Base-by-base conservation (phyloP, 2,113 vertebrate species). In the Bothrops jararaca region DNA sequence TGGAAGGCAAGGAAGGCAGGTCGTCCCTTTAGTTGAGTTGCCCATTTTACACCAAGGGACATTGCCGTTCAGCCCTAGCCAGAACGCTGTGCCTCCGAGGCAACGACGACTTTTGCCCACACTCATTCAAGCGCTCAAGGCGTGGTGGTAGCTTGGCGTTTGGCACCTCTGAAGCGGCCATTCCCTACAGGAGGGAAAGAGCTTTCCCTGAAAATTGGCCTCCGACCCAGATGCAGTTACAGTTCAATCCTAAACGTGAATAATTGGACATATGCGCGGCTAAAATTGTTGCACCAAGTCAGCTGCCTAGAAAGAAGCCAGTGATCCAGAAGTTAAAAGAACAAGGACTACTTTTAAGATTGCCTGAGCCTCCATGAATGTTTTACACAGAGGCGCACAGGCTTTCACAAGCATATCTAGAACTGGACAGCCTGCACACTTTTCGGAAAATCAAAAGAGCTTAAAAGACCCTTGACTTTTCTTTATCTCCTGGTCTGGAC, bases 201-300 rank as follows among this genome's bases (percentile, higher is more conserved):
- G n/a, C 1, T 24, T 80, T 53, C 15, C 0, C 53, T 56, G 34
- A 34, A 39, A 12, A 9, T n/a, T 86, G 34, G 12, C 3, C 69
- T 20, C 53, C 0, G 13, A 48, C 4, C 24, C 18, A 5, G 45
- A 3, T 0, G n/a, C 54, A 2, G 12, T 23, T 24, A 24, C 11
- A 87, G 15, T 85, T 39, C 53, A 26, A 57, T 6, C 12, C 22
- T 58, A 89, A 12, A 39, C 1, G 10, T 50, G 10, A 10, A 1
- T 80, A 23, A 42, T 3, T 42, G 20, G 74, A 42, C 42, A 80
- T 42, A 80, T 22, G 6, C 6, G 69, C 15, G 20, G 69, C 15
- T 39, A 22, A 80, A n/a, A 20, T n/a, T 7, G n/a, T 39, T 7
- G 34, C 6, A 10, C 34, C 7, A 50, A 9, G 48, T 42, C 18